Percentiles rank a stretch among this genome's conserved stretches.
These are phyloP conservation scores for Nematostella vectensis DNA, from an alignment of 92 coral and sea anemone species.

Conservation along the genomic window DNA sequence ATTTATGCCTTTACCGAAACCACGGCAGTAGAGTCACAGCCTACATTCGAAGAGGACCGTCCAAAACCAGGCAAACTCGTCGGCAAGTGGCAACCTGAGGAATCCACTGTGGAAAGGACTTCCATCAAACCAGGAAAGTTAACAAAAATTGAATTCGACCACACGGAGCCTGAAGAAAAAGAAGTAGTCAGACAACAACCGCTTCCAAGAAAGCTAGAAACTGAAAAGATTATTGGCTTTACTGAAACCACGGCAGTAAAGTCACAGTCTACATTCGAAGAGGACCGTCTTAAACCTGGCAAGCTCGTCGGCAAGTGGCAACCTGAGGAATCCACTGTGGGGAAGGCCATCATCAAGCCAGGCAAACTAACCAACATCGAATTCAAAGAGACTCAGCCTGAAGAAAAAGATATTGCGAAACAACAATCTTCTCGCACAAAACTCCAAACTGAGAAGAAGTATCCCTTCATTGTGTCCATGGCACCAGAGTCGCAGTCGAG, in stretches of 20 bases:
- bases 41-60: not conserved
- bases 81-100: not conserved
- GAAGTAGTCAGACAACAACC: not conserved
- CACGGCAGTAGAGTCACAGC: not conserved
- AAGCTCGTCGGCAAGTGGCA: not conserved
- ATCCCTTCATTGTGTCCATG: no score
- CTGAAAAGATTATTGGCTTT: not conserved
- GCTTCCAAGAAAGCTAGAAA: not conserved
- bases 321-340: not conserved
- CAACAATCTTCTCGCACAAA: no score
- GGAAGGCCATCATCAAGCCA: not conserved
- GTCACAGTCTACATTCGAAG: not conserved
- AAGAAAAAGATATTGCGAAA: no score
- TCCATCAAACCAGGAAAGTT: not conserved
- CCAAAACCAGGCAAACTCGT: not conserved
- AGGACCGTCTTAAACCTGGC: not conserved
- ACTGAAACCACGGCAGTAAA: not conserved
- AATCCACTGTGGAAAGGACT: not conserved
- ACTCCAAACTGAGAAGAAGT: no score
- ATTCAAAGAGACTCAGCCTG: not conserved
- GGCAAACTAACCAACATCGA: not conserved
- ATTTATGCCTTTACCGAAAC: not conserved
- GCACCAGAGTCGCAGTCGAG: no score
- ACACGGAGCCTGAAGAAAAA: not conserved
- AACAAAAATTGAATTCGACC: not conserved